Evolutionary conservation across 2,113 vertebrate species (phyloP).

Genomic region (Phocoena sinus): DNA sequence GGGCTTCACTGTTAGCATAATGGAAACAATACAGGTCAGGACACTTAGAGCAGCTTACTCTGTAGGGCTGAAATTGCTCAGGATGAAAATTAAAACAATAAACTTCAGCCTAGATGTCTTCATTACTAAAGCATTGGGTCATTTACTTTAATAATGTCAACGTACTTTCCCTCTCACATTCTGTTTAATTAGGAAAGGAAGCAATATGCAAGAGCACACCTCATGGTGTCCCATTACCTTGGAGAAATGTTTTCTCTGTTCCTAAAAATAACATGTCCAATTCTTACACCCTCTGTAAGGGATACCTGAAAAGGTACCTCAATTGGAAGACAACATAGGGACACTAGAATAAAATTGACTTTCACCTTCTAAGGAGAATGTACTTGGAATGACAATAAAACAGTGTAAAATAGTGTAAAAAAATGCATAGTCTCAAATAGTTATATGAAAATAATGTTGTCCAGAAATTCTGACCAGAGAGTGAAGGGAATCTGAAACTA

Average conservation of each 20-base stretch:
- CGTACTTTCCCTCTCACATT: slow-evolving; percentile 74
- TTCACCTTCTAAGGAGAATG: not conserved
- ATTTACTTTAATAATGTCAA: slow-evolving; percentile 83
- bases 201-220: slow-evolving; percentile 75
- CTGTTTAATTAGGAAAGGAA: slow-evolving; percentile 79
- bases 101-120: slow-evolving; percentile 78
- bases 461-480: not conserved
- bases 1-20: slow-evolving; percentile 36
- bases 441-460: not conserved
- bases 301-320: not conserved
- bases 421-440: not conserved
- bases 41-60: slow-evolving; percentile 65
- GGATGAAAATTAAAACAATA: slow-evolving; percentile 83
- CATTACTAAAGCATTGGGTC: slow-evolving; percentile 79
- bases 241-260: slow-evolving; percentile 58
- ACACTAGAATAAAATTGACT: slow-evolving; percentile 32
- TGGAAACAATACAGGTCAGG: slow-evolving; percentile 38
- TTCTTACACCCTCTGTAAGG: not conserved
- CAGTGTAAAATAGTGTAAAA: not conserved
- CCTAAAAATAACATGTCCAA: slow-evolving; percentile 68
- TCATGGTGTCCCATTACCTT: slow-evolving; percentile 75
- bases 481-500: not conserved
- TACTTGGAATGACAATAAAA: not conserved
- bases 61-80: slow-evolving; percentile 64
- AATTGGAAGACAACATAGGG: not conserved